Base-by-base conservation (phyloP, 2,113 vertebrate genomes). In the Epinephelus lanceolatus region DNA sequence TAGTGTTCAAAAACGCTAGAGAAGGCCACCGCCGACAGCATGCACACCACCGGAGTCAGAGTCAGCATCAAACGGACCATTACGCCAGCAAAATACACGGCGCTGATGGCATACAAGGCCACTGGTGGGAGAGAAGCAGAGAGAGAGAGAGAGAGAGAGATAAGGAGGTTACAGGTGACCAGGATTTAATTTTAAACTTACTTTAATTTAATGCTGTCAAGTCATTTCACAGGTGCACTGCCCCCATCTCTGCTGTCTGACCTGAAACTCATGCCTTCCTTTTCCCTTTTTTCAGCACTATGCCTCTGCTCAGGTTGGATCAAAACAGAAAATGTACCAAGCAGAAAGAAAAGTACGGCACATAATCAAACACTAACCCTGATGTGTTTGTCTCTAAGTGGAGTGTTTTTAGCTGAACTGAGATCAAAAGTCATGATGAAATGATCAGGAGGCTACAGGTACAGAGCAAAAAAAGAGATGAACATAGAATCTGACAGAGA, bases 51-150 rank as follows among this genome's bases (percentile, higher is more conserved):
- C 8, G 97, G 97, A n/a, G 97, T 98, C 93, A 98, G 89, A 10
- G 97, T 98, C 78, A 98, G 87, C 97, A 98, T 98, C 81, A 98
- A 94, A 14, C 97, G 96, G 77, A 98, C 97, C 97, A 98, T 98
- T 87, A 98, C 97, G 0, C 97, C 97, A 2, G 97, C 97, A 88
- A 98, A 98, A 91, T 98, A 98, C 68, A 97, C 97, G 0, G 97
- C 97, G 0, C 97, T 98, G 95, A 98, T 98, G 55, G 97, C 97
- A 9, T 98, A 98, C 59, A 98, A 91, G 80, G 97, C 96, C 86
- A 98, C 97, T 98, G 80, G 79, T 10, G 78, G n/a, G 93, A 72
- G 86, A 86, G 53, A 82, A 74, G 71, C 45, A 60, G 23, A 62
- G 56, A 30, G 17, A 57, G 45, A 51, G 18, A 30, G 30, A 30